These are phyloP conservation scores for Xanthorhoe designata DNA, from an alignment of 2,888 invertebrate genomes.

Conservation along the genomic window DNA sequence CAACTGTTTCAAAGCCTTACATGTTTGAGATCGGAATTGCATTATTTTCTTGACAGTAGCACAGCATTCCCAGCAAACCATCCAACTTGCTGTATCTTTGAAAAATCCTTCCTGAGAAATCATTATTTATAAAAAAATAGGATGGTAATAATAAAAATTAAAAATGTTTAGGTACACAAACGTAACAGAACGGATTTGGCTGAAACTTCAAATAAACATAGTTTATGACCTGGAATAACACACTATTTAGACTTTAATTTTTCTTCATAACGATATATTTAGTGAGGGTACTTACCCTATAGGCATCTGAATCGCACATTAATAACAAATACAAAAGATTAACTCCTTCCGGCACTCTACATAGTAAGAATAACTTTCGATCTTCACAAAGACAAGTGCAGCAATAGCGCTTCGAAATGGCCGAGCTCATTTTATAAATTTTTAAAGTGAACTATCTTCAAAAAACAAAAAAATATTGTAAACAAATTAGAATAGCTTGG, in stretches of 20 bases:
- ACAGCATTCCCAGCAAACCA: slow-evolving; percentile 70
- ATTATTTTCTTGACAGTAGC: slow-evolving; percentile 55
- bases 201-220: no score
- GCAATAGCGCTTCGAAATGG: slow-evolving; percentile 49
- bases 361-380: slow-evolving; percentile 62
- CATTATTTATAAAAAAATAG: no score
- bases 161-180: no score
- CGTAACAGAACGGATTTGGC: no score
- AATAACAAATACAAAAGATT: slow-evolving; percentile 68
- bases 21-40: slow-evolving; percentile 57
- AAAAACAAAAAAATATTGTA: no score
- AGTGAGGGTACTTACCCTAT: slow-evolving; percentile 63
- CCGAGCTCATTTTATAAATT: slow-evolving; percentile 3
- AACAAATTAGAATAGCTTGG: no score
- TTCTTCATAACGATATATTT: no score
- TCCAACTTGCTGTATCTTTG: slow-evolving; percentile 58
- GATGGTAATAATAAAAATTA: no score
- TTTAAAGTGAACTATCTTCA: neutral
- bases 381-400: slow-evolving; percentile 69
- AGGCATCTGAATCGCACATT: slow-evolving; percentile 65
- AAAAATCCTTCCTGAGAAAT: slow-evolving; percentile 63
- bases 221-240: no score
- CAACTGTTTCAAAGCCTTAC: slow-evolving; percentile 56
- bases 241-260: no score
- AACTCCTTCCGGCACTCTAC: slow-evolving; percentile 61